phyloP scores from a whole-genome alignment of 64 coral and sea anemone genomes.

The Montipora foliosa region DNA sequence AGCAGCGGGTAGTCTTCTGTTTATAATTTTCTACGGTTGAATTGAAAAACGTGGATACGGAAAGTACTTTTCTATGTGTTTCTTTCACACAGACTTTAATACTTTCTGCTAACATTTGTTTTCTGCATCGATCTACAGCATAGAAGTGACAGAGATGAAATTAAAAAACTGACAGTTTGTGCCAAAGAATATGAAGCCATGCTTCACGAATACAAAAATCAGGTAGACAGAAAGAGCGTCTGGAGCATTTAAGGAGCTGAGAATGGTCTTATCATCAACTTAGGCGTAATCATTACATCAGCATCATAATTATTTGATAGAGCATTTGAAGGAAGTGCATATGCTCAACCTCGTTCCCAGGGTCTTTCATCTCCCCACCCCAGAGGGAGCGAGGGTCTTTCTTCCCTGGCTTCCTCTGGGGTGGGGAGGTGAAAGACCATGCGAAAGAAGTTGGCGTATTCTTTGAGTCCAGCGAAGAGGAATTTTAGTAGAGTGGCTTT shows the following conservation, averaged over 20 bases:
- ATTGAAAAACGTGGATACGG: neutral
- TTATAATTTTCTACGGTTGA: neutral
- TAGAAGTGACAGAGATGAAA: constrained; percentile 51
- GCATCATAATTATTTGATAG: neutral
- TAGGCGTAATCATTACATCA: neutral
- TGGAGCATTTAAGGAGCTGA: neutral
- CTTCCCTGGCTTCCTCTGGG: too few species aligned
- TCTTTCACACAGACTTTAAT: neutral
- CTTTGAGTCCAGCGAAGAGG: too few species aligned
- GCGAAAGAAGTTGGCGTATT: too few species aligned
- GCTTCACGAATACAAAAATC: constrained; percentile 28
- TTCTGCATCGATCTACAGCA: neutral
- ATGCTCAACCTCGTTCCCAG: too few species aligned
- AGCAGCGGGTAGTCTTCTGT: too few species aligned
- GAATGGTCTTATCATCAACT: neutral
- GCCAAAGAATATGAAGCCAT: constrained; percentile 52
- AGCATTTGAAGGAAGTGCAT: too few species aligned
- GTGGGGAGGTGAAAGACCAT: too few species aligned
- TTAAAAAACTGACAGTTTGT: constrained; percentile 51
- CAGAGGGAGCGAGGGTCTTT: too few species aligned
- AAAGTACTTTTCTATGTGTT: neutral
- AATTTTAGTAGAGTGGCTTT: too few species aligned
- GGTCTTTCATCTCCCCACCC: too few species aligned
- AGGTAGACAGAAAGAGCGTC: constrained; percentile 39
- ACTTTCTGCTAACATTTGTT: neutral